Base-by-base conservation (phyloP, 2,888 invertebrate genomes). In the Steinernema hermaphroditum region DNA sequence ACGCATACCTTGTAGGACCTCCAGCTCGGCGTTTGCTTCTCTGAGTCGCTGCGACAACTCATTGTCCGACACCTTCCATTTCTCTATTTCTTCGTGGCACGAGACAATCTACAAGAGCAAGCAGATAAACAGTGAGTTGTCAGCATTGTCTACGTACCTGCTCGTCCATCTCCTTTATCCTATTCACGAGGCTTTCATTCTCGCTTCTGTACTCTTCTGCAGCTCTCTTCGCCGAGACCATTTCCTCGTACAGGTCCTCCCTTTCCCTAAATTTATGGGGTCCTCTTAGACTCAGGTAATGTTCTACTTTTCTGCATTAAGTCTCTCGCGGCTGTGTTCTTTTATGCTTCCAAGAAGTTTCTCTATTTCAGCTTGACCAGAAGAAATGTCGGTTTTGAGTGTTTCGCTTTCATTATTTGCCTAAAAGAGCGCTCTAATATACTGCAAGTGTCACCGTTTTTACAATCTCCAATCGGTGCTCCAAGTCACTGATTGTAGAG, bases 201-300 rank as follows among this genome's bases (percentile, higher is more conserved):
- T 62, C 62, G 2, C 14, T 62, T 29, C 19, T 16, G 29, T n/a
- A 32, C 16, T 62, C 62, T 32, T 62, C 62, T 29, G 62, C 34
- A 4, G 62, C 62, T 16, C 32, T 62, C 34, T 62, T 62, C 4
- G 16, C 9, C 16, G 32, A 6, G 27, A 62, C 62, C 4, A 62
- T 34, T 32, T 62, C 62, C n/a, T 62, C 62, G 29, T 29, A 62
- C 32, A 62, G 19, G n/a, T 62, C 62, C 29, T 62, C 62, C 32
- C 27, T 62, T 32, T 62, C 62, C 62, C 62, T 62, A 32, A 62
- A 62, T 27, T 37, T 4, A 37, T 37, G 12, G 37, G 37, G 37
- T n/a, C n/a, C 27, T 32, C 12, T 2, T 32, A 62, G n/a, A 6
- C 24, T 62, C 32, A 24, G 2, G 22, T 50, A 2, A 2, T 50